phyloP scores from a whole-genome alignment of 1,140 invertebrate species.

The Philotrypesis tridentata region DNA sequence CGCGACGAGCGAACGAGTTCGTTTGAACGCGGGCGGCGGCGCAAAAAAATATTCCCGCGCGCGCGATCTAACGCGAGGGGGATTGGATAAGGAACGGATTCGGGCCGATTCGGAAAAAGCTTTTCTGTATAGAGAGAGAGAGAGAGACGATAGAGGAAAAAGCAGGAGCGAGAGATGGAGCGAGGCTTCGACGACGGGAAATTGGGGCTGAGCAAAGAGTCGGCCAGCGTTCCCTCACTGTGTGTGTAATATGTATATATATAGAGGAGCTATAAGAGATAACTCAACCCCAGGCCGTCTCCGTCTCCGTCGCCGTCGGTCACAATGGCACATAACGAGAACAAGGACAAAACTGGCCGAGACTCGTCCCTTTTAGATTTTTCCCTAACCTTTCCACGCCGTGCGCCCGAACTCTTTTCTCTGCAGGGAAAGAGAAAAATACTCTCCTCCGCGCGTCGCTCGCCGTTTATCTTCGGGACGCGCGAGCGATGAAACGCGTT shows the following conservation, averaged over 20 bases:
- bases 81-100: neutral
- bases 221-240: neutral
- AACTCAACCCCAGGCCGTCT: neutral
- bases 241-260: neutral
- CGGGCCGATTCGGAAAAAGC: conserved; percentile 2
- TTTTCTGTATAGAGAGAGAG: conserved; percentile 1
- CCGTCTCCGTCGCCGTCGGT: neutral
- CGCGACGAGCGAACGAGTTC: too few relatives aligned
- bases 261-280: too few relatives aligned
- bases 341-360: conserved; percentile 33
- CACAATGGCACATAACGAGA: conserved; percentile 33
- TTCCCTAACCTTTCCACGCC: conserved; percentile 6
- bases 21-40: too few relatives aligned
- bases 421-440: too few relatives aligned
- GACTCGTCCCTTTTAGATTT: conserved; percentile 15
- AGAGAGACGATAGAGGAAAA: too few relatives aligned
- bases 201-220: conserved; percentile 41
- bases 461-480: too few relatives aligned
- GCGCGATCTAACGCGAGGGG: neutral
- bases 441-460: too few relatives aligned
- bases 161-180: neutral
- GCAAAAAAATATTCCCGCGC: neutral
- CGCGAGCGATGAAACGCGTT: too few relatives aligned
- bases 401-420: neutral
- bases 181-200: conserved; percentile 13